Percentiles rank a stretch among this genome's conserved stretches.
phyloP scores from a whole-genome alignment of 2,113 vertebrate genomes.

The Coptodon bakossiorum region DNA sequence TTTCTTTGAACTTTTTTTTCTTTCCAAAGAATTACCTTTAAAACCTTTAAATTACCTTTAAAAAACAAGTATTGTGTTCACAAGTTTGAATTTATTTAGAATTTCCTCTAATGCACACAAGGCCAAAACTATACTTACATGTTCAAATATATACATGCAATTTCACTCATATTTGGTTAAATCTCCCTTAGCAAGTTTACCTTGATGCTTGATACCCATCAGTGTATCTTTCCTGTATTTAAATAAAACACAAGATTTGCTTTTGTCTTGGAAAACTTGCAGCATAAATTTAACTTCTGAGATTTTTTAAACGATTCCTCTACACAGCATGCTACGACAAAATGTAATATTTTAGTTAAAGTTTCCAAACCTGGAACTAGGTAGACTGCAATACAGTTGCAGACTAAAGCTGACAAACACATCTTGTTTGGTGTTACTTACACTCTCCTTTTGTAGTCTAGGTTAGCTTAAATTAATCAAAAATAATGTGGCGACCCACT shows the following conservation, averaged over 20 bases:
- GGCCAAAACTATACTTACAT: neutral
- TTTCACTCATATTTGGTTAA: neutral
- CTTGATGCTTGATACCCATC: neutral
- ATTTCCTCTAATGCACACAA: neutral
- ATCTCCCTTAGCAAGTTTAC: neutral
- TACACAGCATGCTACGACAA: neutral
- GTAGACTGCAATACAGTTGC: neutral
- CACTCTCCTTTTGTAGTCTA: too few species aligned
- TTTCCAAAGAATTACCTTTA: neutral
- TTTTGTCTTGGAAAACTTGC: neutral
- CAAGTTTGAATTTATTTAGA: neutral
- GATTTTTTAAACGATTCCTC: neutral
- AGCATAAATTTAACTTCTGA: neutral
- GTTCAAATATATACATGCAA: neutral
- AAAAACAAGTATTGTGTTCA: neutral
- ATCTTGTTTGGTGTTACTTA: neutral
- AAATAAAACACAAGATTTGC: neutral
- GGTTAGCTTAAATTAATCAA: neutral
- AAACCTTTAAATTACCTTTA: neutral
- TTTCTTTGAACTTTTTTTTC: neutral
- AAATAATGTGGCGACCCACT: neutral
- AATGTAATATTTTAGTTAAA: neutral
- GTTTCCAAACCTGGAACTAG: neutral
- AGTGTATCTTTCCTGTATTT: neutral
- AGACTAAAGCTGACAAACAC: neutral